A percentile compares a stretch with the other conserved stretches of the same genome.
These are phyloP conservation scores for Ostrea edulis DNA, from an alignment of 1,140 invertebrate species.

Conservation along the genomic window DNA sequence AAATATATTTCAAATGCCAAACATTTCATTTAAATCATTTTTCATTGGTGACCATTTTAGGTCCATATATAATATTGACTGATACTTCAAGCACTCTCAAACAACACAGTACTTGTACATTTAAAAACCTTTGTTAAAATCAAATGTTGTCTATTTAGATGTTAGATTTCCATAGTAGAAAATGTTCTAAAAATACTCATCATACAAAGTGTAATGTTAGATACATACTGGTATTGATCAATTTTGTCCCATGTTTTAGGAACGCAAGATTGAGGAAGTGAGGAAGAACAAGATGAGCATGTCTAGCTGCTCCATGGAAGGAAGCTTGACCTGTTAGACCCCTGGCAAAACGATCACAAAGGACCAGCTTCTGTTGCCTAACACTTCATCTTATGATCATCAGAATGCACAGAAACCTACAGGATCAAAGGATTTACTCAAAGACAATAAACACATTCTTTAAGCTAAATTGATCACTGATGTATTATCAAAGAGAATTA, in stretches of 20 bases:
- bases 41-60: too few relatives aligned
- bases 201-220: slow-evolving; percentile 41
- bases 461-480: not conserved
- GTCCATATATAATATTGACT: too few relatives aligned
- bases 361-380: slow-evolving; percentile 23
- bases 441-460: not conserved
- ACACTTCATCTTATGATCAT: not conserved
- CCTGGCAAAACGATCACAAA: not conserved
- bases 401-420: not conserved
- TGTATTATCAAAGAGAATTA: not conserved
- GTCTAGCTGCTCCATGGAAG: slow-evolving; percentile 45
- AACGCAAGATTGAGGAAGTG: slow-evolving; percentile 90
- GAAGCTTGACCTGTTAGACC: slow-evolving; percentile 10
- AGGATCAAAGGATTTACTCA: not conserved
- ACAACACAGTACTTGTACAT: not conserved
- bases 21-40: too few relatives aligned
- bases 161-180: slow-evolving; percentile 42
- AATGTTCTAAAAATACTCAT: slow-evolving; percentile 60
- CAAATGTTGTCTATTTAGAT: too few relatives aligned
- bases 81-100: too few relatives aligned
- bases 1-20: too few relatives aligned
- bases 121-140: not conserved
- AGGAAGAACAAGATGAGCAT: slow-evolving; percentile 84
- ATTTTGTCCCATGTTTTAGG: slow-evolving; percentile 82
- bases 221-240: slow-evolving; percentile 19